These are phyloP conservation scores for Laothoe populi DNA, from an alignment of 2,888 invertebrate genomes.

Conservation along the genomic window DNA sequence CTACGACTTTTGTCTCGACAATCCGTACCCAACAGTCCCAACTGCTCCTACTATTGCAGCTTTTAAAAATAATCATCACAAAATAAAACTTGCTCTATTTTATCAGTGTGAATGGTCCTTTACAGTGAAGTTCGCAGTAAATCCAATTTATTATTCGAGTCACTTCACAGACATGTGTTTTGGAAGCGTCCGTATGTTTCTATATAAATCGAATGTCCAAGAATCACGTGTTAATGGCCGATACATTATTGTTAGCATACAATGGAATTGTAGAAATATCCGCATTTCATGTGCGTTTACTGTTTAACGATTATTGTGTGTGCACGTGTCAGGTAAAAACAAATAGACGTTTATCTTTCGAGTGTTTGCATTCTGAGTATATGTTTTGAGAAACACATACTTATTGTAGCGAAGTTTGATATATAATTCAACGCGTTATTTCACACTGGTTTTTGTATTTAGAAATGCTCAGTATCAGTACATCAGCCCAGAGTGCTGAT, in stretches of 20 bases:
- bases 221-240: conserved; percentile 1
- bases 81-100: too few species aligned
- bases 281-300: background rate
- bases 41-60: too few species aligned
- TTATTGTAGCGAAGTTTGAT: too few species aligned
- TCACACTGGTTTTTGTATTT: too few species aligned
- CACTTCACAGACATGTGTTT: conserved; percentile 15
- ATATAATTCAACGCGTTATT: too few species aligned
- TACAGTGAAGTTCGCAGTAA: background rate
- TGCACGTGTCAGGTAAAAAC: background rate
- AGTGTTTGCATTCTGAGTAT: too few species aligned
- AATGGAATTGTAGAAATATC: background rate
- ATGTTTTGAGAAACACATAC: too few species aligned
- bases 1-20: too few species aligned
- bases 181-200: background rate
- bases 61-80: too few species aligned
- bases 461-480: too few species aligned
- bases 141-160: conserved; percentile 5
- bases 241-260: background rate
- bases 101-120: background rate
- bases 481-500: too few species aligned
- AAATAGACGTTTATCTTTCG: background rate
- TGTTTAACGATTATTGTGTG: background rate
- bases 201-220: background rate
- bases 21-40: too few species aligned